Evolutionary conservation across 2,113 vertebrate genomes (phyloP), one percentile per base, ranked within the genome.

Genomic region (Lethenteron reissneri): DNA sequence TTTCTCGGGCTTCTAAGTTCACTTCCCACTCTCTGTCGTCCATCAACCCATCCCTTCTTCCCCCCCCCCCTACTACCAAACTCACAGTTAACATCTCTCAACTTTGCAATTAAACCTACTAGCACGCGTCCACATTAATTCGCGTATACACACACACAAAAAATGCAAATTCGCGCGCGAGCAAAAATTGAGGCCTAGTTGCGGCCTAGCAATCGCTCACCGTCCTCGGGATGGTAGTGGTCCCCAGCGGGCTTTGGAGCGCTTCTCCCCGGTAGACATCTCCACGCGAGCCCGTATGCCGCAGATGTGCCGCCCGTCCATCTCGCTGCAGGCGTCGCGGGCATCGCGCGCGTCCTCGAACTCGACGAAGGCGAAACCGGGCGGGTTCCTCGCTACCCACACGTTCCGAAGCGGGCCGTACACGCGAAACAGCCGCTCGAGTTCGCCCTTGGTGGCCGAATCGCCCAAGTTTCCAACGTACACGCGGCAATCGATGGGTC

Each of bases 391-490:
- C 64, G 64, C 64, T 11, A 68, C 64, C 64, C 64, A 68, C 64
- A 68, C 64, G 64, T 68, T 68, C 64, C 64, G 64, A 2, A 68
- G 21, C n/a, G 64, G 64, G 2, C 64, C 64, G 64, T 9, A 68
- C 64, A 68, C 64, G 25, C 64, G 64, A 11, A 68, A 90, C 57
- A 85, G 84, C 74, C 85, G 83, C 78, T 90, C 88, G 76, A 90
- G 81, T 75, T 89, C 88, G 69, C 85, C 86, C 75, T 90, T 90
- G 21, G 86, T 86, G 57, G 87, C 85, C 71, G 87, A 85, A 21
- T 86, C 87, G 71, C 86, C 87, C 76, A 90, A 80, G 77, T 90
- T 88, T 6, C 87, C 87, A 75, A 90, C 86, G 69, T 88, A 89
- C 41, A 90, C 86, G 79, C 88, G 87, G 73, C 84, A 85, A 75